Evolutionary conservation across 2,888 invertebrate species (phyloP).

Genomic region (Nomada goodeniana): DNA sequence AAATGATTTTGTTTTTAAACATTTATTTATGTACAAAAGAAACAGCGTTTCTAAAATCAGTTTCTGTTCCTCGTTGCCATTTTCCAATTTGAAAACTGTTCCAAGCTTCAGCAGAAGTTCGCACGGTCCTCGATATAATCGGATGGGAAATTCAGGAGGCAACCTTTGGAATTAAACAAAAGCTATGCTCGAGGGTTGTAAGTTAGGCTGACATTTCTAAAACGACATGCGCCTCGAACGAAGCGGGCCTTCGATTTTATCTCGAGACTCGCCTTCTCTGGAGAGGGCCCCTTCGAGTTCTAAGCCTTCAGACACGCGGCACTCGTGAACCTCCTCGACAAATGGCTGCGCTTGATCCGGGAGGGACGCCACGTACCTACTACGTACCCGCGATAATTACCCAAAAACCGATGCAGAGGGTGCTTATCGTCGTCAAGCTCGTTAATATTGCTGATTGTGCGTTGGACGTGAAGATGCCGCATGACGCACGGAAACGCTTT

Average conservation of each 20-base stretch:
- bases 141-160: too few relatives aligned
- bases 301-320: conserved; percentile 32
- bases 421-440: conserved; percentile 33
- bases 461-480: conserved; percentile 36
- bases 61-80: too few relatives aligned
- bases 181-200: not conserved
- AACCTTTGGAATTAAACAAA: not conserved
- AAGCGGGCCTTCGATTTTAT: conserved; percentile 67
- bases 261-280: conserved; percentile 61
- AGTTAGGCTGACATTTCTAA: conserved; percentile 42
- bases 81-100: too few relatives aligned
- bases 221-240: conserved; percentile 22
- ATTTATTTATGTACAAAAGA: too few relatives aligned
- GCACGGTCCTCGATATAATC: not conserved
- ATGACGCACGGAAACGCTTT: conserved; percentile 27
- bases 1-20: too few relatives aligned
- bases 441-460: conserved; percentile 51
- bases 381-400: conserved; percentile 59
- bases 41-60: too few relatives aligned
- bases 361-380: conserved; percentile 36
- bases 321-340: conserved; percentile 33
- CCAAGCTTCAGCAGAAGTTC: too few relatives aligned
- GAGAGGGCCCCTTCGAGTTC: conserved; percentile 41
- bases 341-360: conserved; percentile 39
- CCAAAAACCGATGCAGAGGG: conserved; percentile 45